Conservation (phyloP, 1,140 invertebrate species). For the Philotrypesis tridentata region DNA sequence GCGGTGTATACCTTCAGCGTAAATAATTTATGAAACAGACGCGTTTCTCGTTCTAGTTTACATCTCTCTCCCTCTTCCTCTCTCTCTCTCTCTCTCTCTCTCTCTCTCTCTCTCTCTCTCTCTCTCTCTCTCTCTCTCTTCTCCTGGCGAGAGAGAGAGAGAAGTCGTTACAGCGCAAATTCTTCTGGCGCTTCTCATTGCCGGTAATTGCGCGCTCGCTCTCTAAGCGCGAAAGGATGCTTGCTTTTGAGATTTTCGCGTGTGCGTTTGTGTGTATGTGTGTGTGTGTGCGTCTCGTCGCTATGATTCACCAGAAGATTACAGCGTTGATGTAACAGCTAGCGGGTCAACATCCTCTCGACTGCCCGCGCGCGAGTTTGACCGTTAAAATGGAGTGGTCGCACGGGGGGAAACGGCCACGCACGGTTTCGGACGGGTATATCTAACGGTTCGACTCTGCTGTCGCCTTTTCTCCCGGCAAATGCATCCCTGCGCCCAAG, state of each 20-base stretch:
- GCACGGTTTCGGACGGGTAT: not conserved
- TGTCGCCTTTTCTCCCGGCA: not conserved
- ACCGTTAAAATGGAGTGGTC: constrained; percentile 34
- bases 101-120: too few relatives aligned
- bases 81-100: too few relatives aligned
- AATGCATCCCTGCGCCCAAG: not conserved
- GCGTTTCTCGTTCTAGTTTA: too few relatives aligned
- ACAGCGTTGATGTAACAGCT: not conserved
- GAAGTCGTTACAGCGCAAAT: not conserved
- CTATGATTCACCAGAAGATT: not conserved
- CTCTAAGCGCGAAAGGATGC: too few relatives aligned
- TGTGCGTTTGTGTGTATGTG: not conserved
- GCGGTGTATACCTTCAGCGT: not conserved
- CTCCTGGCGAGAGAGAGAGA: not conserved
- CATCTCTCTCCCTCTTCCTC: too few relatives aligned
- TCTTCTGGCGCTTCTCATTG: not conserved
- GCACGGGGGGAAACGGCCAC: not conserved
- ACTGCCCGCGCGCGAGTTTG: not conserved
- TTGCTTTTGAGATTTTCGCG: not conserved
- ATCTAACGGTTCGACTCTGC: not conserved
- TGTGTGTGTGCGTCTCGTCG: too few relatives aligned
- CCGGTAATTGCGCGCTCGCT: not conserved
- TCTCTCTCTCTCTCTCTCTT: too few relatives aligned
- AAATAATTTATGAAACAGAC: not conserved
- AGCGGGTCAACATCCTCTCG: constrained; percentile 19